Evolutionary conservation across 2,888 invertebrate genomes (phyloP).

Genomic region (Drosophila picticornis): DNA sequence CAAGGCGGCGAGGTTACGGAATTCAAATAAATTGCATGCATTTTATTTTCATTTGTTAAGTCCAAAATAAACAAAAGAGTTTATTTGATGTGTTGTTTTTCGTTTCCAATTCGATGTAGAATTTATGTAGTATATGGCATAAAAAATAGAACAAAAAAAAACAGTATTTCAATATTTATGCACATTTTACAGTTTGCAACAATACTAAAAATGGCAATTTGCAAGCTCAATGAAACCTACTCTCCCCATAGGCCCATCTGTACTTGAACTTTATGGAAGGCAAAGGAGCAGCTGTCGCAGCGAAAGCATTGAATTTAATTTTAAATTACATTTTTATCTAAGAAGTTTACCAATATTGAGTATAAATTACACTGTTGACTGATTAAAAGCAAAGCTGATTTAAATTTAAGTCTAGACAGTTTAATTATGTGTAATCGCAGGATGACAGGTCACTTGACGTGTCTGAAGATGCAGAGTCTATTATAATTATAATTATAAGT

Average conservation of each 20-base stretch:
- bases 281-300: slow-evolving; percentile 5
- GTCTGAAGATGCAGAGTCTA: not conserved
- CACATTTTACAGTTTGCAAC: slow-evolving; percentile 69
- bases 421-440: slow-evolving; percentile 8
- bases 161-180: slow-evolving; percentile 49
- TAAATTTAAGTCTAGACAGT: slow-evolving; percentile 44
- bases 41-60: slow-evolving; percentile 17
- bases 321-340: slow-evolving; percentile 20
- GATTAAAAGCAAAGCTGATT: slow-evolving; percentile 72
- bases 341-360: slow-evolving; percentile 27
- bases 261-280: slow-evolving; percentile 38
- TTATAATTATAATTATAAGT: not conserved
- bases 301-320: slow-evolving; percentile 9
- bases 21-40: slow-evolving; percentile 30
- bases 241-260: slow-evolving; percentile 37
- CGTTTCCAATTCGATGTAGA: slow-evolving; percentile 9
- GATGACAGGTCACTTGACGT: not conserved
- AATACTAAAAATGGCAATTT: slow-evolving; percentile 51
- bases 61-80: slow-evolving; percentile 6
- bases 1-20: not conserved
- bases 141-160: not conserved
- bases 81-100: slow-evolving; percentile 18
- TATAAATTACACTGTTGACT: slow-evolving; percentile 59
- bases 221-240: slow-evolving; percentile 30
- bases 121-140: slow-evolving; percentile 13